These are phyloP conservation scores for Nephrocerus scutellatus DNA, from an alignment of 2,888 invertebrate genomes.

Conservation along the genomic window DNA sequence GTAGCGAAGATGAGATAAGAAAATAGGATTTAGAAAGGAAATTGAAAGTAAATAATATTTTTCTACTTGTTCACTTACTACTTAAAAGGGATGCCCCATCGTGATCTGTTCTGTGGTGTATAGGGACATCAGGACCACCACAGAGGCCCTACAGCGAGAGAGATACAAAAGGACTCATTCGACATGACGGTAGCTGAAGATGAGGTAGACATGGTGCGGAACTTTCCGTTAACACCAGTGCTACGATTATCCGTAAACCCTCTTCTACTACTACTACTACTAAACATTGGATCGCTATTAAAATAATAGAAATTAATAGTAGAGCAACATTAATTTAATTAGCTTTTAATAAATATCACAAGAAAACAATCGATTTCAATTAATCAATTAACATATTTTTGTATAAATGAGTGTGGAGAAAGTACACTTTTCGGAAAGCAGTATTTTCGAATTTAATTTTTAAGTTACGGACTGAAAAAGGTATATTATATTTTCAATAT, in stretches of 20 bases:
- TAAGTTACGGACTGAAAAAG: too few relatives aligned
- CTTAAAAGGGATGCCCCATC: constrained; percentile 50
- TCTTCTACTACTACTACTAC: constrained; percentile 45
- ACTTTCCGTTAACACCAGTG: constrained; percentile 36
- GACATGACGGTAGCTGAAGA: constrained; percentile 64
- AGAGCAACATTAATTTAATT: constrained; percentile 8
- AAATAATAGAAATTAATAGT: constrained; percentile 16
- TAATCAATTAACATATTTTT: too few relatives aligned
- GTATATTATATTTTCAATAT: too few relatives aligned
- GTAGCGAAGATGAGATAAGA: neutral
- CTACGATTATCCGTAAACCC: constrained; percentile 42
- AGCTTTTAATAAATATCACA: too few relatives aligned
- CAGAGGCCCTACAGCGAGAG: constrained; percentile 99
- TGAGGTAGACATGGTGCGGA: constrained; percentile 47
- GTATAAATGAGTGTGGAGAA: too few relatives aligned
- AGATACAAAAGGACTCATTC: constrained; percentile 69
- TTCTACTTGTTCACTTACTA: constrained; percentile 45
- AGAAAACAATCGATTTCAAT: too few relatives aligned
- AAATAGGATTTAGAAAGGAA: neutral
- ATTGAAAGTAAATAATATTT: constrained; percentile 11
- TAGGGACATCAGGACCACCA: constrained; percentile 99
- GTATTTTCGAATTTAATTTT: too few relatives aligned
- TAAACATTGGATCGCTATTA: constrained; percentile 47
- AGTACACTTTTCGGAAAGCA: too few relatives aligned
- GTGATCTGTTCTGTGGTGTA: constrained; percentile 50